Evolutionary conservation across 64 coral and sea anemone species (phyloP).

Genomic region (Astreopora myriophthalma): DNA sequence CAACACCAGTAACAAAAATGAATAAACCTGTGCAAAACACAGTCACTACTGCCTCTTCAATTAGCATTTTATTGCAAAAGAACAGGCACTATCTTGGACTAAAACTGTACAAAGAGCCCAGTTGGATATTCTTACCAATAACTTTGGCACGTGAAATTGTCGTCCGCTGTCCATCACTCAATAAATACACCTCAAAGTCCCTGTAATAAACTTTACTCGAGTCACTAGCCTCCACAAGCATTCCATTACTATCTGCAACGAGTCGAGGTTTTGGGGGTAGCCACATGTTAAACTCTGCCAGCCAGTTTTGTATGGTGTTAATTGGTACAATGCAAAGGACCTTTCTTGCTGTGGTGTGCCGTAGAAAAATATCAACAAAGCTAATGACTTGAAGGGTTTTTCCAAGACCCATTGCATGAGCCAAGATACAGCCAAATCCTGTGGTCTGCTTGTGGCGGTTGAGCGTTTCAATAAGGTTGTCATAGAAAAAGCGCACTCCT

Average conservation of each 20-base stretch:
- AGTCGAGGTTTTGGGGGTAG: conserved; percentile 60
- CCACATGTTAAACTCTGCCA: conserved; percentile 93
- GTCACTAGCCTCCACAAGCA: neutral
- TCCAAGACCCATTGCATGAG: conserved; percentile 96
- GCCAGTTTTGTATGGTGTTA: conserved; percentile 98
- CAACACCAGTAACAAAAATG: too few species aligned
- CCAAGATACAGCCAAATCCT: conserved; percentile 97
- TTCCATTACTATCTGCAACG: conserved; percentile 6
- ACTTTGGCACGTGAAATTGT: conserved; percentile 79
- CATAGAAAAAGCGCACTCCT: conserved; percentile 93
- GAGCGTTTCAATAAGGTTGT: conserved; percentile 90
- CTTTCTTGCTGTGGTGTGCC: conserved; percentile 75
- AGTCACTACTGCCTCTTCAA: too few species aligned
- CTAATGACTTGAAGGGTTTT: conserved; percentile 93
- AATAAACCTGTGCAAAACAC: too few species aligned
- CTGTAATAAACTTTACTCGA: conserved; percentile 48
- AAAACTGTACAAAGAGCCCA: neutral
- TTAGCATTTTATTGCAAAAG: neutral
- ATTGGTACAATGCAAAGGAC: conserved; percentile 96
- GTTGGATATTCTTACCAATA: conserved; percentile 51
- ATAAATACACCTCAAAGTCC: conserved; percentile 68
- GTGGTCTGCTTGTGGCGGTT: conserved; percentile 69
- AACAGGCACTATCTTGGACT: neutral
- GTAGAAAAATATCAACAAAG: conserved; percentile 90
- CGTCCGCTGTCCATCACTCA: conserved; percentile 73